Evolutionary conservation across 2,888 invertebrate genomes (phyloP).

Genomic region (Brachyptera risi): DNA sequence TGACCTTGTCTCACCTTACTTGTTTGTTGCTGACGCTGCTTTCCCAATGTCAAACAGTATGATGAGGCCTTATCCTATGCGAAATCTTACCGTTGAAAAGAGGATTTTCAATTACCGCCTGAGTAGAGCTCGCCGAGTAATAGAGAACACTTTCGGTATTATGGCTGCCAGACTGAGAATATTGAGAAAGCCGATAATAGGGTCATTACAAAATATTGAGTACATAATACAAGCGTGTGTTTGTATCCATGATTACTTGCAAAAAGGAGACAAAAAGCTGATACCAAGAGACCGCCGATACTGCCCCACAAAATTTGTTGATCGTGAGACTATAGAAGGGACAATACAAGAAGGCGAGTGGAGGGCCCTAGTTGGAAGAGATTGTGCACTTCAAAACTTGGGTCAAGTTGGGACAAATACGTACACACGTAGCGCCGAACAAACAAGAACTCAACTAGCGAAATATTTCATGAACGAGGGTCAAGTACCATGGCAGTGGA

Average conservation of each 20-base stretch:
- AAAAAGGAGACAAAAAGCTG: background rate
- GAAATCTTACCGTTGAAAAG: background rate
- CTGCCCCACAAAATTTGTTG: background rate
- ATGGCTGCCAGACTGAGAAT: background rate
- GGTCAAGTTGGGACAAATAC: background rate
- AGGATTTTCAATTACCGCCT: too few species aligned
- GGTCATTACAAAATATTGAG: background rate
- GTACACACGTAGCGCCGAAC: background rate
- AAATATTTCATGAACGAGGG: background rate
- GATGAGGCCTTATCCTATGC: constrained; percentile 1
- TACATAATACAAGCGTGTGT: background rate
- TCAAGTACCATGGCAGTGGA: background rate
- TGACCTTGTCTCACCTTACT: background rate
- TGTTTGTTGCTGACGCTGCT: too few species aligned
- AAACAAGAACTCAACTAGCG: background rate
- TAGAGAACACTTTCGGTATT: background rate
- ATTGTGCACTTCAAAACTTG: background rate
- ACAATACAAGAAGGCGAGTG: background rate
- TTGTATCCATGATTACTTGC: background rate
- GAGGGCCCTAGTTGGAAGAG: background rate
- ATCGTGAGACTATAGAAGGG: background rate
- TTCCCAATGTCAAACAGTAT: background rate
- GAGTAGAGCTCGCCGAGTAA: background rate
- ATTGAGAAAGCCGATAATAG: background rate
- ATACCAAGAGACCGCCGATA: background rate